Evolutionary conservation across 2,888 invertebrate species (phyloP).

Genomic region (Nineta flava): DNA sequence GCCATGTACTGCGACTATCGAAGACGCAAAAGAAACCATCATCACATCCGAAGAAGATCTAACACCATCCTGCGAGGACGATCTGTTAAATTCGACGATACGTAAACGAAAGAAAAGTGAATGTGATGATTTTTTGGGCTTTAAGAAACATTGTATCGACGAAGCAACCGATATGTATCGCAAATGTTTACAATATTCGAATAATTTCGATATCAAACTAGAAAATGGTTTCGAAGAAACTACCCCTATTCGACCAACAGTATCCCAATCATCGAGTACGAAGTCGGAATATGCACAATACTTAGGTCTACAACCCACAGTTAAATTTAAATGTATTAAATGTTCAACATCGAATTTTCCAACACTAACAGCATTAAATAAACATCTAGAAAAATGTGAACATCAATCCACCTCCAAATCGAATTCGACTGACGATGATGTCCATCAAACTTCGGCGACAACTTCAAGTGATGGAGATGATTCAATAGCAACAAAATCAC

Average conservation of each 20-base stretch:
- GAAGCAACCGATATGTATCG: not conserved
- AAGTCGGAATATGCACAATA: constrained; percentile 50
- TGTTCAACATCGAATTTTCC: constrained; percentile 53
- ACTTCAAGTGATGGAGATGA: too few species aligned
- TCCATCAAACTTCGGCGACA: constrained; percentile 17
- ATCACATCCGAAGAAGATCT: too few species aligned
- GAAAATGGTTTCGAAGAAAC: not conserved
- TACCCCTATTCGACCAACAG: not conserved
- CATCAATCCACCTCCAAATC: constrained; percentile 19
- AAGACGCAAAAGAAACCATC: not conserved
- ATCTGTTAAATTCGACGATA: too few species aligned
- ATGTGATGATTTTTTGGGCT: not conserved
- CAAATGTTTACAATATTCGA: not conserved
- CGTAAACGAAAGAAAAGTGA: not conserved
- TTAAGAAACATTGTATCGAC: not conserved
- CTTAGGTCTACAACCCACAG: constrained; percentile 51
- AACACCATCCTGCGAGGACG: too few species aligned
- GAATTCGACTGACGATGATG: constrained; percentile 20
- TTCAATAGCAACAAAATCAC: too few species aligned
- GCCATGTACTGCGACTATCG: not conserved
- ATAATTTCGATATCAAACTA: not conserved
- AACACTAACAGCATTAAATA: constrained; percentile 46
- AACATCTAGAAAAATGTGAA: constrained; percentile 47
- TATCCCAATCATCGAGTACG: constrained; percentile 7
- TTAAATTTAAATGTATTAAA: constrained; percentile 57